phyloP scores from a whole-genome alignment of 2,888 invertebrate species.

The Scrobipalpa atriplicella region DNA sequence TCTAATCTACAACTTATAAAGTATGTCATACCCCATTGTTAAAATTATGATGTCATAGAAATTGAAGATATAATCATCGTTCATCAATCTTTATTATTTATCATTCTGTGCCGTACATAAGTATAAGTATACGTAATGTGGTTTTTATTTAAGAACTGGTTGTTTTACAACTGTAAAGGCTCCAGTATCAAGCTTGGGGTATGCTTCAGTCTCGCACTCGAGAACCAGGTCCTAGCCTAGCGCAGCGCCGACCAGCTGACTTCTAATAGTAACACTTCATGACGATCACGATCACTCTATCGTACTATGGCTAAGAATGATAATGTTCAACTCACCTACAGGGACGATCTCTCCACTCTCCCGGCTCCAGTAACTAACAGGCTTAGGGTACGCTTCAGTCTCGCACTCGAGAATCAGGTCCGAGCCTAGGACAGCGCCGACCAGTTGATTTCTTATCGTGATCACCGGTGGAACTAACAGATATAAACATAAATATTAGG shows the following conservation, averaged over 20 bases:
- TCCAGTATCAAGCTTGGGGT: conserved; percentile 95
- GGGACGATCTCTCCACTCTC: conserved; percentile 89
- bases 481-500: not conserved
- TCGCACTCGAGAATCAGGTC: conserved; percentile 90
- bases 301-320: too few relatives aligned
- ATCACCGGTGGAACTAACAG: conserved; percentile 92
- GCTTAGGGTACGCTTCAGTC: conserved; percentile 93
- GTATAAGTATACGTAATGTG: too few relatives aligned
- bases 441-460: conserved; percentile 91
- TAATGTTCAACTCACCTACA: conserved; percentile 81
- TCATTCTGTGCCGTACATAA: too few relatives aligned
- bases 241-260: conserved; percentile 91
- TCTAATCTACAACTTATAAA: too few relatives aligned
- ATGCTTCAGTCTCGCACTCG: conserved; percentile 93
- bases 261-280: conserved; percentile 91
- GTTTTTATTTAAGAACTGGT: too few relatives aligned
- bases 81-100: too few relatives aligned
- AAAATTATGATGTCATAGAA: too few relatives aligned
- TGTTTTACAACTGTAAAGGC: too few relatives aligned
- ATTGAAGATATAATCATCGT: too few relatives aligned
- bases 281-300: too few relatives aligned
- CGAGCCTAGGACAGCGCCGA: conserved; percentile 89
- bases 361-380: conserved; percentile 93
- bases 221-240: conserved; percentile 88
- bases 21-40: too few relatives aligned